Evolutionary conservation across 1,140 invertebrate species (phyloP).

Genomic region (Heliconius nattereri): DNA sequence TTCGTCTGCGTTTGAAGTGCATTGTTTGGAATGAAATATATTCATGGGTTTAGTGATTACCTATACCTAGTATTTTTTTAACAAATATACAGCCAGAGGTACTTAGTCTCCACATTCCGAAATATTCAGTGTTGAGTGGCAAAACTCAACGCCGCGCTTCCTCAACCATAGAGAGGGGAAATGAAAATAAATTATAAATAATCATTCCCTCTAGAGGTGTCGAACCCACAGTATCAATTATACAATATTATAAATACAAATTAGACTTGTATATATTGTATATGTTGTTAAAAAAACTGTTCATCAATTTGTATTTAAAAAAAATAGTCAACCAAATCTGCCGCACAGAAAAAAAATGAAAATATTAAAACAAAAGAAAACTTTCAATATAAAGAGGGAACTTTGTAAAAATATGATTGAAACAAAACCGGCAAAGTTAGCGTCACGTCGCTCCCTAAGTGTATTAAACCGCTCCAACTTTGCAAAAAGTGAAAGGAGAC

Average conservation of each 20-base stretch:
- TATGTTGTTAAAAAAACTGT: not conserved
- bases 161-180: too few species aligned
- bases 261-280: too few species aligned
- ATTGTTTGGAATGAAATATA: conserved; percentile 3
- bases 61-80: too few species aligned
- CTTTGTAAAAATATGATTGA: conserved; percentile 70
- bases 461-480: conserved; percentile 75
- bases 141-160: too few species aligned
- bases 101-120: too few species aligned
- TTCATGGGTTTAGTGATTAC: not conserved
- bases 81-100: not conserved
- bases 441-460: conserved; percentile 71
- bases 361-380: conserved; percentile 56
- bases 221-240: too few species aligned
- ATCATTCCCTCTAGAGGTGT: too few species aligned
- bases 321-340: not conserved
- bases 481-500: conserved; percentile 67
- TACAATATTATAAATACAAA: too few species aligned
- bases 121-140: too few species aligned
- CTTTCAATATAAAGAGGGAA: conserved; percentile 54
- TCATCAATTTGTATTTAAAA: not conserved
- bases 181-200: too few species aligned
- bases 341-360: not conserved
- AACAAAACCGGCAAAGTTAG: conserved; percentile 59
- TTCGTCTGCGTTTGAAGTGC: conserved; percentile 21